phyloP scores from a whole-genome alignment of 1,140 invertebrate genomes.

The Rhizoglyphus robini region DNA sequence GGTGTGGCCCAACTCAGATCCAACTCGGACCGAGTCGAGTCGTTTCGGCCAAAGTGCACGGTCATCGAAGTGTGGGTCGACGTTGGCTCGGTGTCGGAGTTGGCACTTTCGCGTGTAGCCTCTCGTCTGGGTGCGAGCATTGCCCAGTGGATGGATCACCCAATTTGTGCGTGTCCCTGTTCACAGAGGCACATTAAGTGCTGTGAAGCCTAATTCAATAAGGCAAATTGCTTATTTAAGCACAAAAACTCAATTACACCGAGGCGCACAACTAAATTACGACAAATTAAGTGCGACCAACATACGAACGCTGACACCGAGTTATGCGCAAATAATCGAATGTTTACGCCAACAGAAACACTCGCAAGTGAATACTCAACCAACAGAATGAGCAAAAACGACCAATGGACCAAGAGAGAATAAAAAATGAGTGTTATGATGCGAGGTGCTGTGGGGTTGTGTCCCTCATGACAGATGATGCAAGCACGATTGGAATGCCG shows the following conservation, averaged over 20 bases:
- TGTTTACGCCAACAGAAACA: not conserved
- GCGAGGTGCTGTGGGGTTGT: not conserved
- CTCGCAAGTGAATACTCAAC: not conserved
- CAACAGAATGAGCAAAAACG: not conserved
- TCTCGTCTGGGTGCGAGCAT: not conserved
- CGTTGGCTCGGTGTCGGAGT: no score
- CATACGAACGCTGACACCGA: constrained; percentile 10
- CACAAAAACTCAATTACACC: constrained; percentile 13
- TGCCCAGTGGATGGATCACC: no score
- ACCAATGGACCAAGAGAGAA: not conserved
- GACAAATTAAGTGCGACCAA: constrained; percentile 10
- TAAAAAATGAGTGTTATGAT: not conserved
- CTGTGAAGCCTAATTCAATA: not conserved
- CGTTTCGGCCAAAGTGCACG: no score
- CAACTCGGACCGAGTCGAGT: not conserved
- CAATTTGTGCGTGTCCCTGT: not conserved
- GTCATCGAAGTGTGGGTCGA: no score
- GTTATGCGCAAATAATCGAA: constrained; percentile 6
- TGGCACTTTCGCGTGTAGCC: not conserved
- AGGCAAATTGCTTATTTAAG: constrained; percentile 12
- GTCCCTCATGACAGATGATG: not conserved
- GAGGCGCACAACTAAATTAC: constrained; percentile 1
- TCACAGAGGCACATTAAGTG: no score
- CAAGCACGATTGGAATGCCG: constrained; percentile 1
- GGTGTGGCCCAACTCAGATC: not conserved